Base-by-base conservation (phyloP, 2,113 vertebrate species). In the Salminus brasiliensis region DNA sequence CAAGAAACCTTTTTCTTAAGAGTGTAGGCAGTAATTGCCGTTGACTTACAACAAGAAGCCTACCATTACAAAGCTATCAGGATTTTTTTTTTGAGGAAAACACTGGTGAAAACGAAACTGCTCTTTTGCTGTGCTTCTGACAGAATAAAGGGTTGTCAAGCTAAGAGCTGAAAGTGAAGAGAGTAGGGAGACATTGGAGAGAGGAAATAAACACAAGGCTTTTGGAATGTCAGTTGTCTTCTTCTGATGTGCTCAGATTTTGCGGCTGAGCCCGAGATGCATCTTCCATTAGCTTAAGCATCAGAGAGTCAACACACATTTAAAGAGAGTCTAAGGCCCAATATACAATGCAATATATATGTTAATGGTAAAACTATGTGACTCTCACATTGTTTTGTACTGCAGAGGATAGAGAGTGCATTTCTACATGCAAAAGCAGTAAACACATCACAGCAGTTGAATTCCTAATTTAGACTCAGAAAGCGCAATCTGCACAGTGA, bases 281-380 rank as follows among this genome's bases (percentile, higher is more conserved):
- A 63, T 55, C 69, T 23, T 77, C 74, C 67, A 79, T 82, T 79
- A 74, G 76, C 41, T 29, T n/a, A 52, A 60, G 76, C 57, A 79
- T 75, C 23, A 66, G 57, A 72, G 49, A 72, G 74, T 59, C 49
- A 57, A 16, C 52, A 59, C 30, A 29, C 23, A 55, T 39, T 72
- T 7, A 53, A 16, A 76, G 27, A 6, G 43, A 21, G 29, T 43
- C 25, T 2, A 8, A 68, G 23, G 30, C 36, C 15, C 8, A 27
- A 68, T 23, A 30, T 15, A 72, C 29, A 30, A 32, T 25, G n/a
- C 52, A 10, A 12, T 10, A 32, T 18, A 71, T 21, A 4, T 23
- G 29, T 16, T 68, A 2, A 47, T 11, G 16, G 7, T 68, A 27
- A 68, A 49, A 76, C 21, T 49, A 49, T 49, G 18, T 7, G 62